Percentiles rank a stretch among this genome's conserved stretches.
Conservation (phyloP, 2,113 vertebrate species). For the Emydura subglobosa region DNA sequence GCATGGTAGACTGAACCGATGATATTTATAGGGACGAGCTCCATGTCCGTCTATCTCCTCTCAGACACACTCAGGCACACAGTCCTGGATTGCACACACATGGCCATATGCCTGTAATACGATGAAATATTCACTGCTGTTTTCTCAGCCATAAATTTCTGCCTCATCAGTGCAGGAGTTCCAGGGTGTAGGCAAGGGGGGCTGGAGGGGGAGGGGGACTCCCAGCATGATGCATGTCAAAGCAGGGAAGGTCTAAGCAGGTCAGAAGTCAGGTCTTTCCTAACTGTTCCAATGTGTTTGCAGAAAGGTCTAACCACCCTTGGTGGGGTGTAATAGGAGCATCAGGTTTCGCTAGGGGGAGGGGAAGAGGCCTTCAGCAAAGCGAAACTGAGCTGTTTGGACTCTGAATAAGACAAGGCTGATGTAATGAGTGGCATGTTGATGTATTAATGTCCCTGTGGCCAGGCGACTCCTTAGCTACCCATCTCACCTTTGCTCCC, state of each 20-base stretch:
- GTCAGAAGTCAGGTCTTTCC: slow-evolving; percentile 44
- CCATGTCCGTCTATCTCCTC: background rate
- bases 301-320: slow-evolving; percentile 25
- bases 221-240: background rate
- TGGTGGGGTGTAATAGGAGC: slow-evolving; percentile 37
- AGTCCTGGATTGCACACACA: background rate
- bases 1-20: background rate
- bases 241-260: slow-evolving; percentile 12
- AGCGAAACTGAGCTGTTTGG: background rate
- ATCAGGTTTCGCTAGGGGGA: slow-evolving; percentile 56
- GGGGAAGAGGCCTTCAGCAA: background rate
- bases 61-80: background rate
- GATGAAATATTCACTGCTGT: background rate
- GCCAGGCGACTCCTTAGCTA: background rate
- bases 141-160: background rate
- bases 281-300: slow-evolving; percentile 70
- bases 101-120: background rate
- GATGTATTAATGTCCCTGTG: background rate
- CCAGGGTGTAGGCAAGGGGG: background rate
- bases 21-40: background rate
- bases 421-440: background rate
- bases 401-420: background rate
- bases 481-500: too few species aligned
- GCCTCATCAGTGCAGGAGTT: background rate
- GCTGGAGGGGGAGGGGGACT: background rate